Evolutionary conservation across 2,888 invertebrate species (phyloP).

Genomic region (Eulithis testata): DNA sequence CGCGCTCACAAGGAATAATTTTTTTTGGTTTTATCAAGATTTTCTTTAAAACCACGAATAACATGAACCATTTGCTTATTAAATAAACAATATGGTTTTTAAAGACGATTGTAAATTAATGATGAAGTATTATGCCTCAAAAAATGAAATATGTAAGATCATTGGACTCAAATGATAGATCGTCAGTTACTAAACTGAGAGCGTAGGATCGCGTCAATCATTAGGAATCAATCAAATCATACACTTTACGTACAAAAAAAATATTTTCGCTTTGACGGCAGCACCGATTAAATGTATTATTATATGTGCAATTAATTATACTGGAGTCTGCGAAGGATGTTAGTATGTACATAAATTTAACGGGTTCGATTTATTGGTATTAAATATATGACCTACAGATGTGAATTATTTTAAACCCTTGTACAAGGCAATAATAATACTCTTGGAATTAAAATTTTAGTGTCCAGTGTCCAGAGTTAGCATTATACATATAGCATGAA

Average conservation of each 20-base stretch:
- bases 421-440: neutral
- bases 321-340: conserved; percentile 30
- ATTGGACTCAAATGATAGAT: neutral
- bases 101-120: no score
- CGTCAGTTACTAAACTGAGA: conserved; percentile 12
- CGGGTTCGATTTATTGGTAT: conserved; percentile 13
- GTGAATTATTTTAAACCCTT: conserved; percentile 7
- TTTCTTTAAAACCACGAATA: neutral
- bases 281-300: conserved; percentile 32
- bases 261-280: conserved; percentile 34
- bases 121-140: no score
- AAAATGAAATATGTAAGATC: neutral
- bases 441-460: no score
- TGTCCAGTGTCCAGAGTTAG: no score
- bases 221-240: conserved; percentile 29
- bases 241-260: conserved; percentile 18
- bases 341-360: conserved; percentile 32
- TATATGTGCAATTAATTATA: conserved; percentile 32
- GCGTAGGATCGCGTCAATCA: conserved; percentile 28
- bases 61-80: no score
- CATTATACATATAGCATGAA: no score
- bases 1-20: conserved; percentile 20
- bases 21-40: neutral
- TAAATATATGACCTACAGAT: conserved; percentile 23
- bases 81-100: no score